phyloP scores from a whole-genome alignment of 2,797 vertebrate genomes.

The Microtus agrestis region DNA sequence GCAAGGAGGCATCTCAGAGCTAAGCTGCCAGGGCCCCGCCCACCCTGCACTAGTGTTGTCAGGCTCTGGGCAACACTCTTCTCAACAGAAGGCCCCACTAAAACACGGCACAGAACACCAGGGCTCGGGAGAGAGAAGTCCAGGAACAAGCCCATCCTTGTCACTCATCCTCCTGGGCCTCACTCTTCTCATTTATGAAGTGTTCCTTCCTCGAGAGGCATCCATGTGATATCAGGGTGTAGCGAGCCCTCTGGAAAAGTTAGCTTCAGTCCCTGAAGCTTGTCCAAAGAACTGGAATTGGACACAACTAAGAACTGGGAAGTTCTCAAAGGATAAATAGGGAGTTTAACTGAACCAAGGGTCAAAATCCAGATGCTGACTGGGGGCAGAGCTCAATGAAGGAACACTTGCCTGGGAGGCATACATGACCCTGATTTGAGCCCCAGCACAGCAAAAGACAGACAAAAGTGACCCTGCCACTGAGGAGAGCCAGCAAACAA shows the following conservation, averaged over 20 bases:
- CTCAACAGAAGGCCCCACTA: neutral
- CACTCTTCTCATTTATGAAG: neutral
- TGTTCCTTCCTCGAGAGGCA: neutral
- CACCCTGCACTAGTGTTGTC: neutral
- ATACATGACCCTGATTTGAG: neutral
- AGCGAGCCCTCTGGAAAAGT: neutral
- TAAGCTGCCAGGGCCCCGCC: neutral
- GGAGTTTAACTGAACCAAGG: neutral
- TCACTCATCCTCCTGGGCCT: neutral
- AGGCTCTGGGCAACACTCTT: neutral
- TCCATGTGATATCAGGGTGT: accelerated
- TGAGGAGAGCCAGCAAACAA: neutral
- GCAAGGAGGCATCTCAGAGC: neutral
- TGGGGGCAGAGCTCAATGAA: neutral
- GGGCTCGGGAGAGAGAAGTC: neutral
- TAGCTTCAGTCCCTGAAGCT: neutral
- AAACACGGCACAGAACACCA: neutral
- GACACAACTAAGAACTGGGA: neutral
- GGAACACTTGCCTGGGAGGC: neutral
- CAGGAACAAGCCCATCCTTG: neutral
- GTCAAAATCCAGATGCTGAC: neutral
- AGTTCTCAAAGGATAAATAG: neutral
- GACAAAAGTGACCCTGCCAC: neutral
- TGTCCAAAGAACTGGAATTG: neutral
- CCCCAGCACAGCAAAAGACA: neutral